Evolutionary conservation across 1,140 invertebrate genomes (phyloP).

Genomic region (Saccostrea glomerata): DNA sequence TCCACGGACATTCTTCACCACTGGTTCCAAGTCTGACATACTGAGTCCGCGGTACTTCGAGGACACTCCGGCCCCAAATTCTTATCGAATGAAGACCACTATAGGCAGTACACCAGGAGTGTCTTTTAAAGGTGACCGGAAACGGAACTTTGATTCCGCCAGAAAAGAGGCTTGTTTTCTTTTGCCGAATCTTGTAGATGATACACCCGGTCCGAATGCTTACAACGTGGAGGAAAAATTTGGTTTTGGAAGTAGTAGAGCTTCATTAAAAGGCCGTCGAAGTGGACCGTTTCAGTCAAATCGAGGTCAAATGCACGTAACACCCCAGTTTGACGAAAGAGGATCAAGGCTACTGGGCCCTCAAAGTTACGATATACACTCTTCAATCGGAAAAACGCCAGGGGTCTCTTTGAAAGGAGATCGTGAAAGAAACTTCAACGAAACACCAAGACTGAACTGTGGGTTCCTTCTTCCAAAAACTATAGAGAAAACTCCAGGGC

Average conservation of each 20-base stretch:
- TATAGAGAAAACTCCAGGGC: slow-evolving; percentile 57
- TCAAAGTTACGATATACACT: not conserved
- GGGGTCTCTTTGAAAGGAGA: slow-evolving; percentile 51
- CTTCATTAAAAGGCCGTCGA: slow-evolving; percentile 39
- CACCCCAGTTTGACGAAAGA: not conserved
- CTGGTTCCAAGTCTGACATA: slow-evolving; percentile 38
- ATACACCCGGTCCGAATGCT: slow-evolving; percentile 45
- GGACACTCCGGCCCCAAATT: slow-evolving; percentile 59
- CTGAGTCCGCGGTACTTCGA: slow-evolving; percentile 49
- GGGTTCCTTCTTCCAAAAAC: slow-evolving; percentile 60
- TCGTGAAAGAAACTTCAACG: slow-evolving; percentile 37
- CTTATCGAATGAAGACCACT: slow-evolving; percentile 58
- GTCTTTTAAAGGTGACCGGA: slow-evolving; percentile 58
- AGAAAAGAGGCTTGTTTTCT: slow-evolving; percentile 53
- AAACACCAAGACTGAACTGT: slow-evolving; percentile 54
- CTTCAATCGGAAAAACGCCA: not conserved
- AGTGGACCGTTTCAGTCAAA: slow-evolving; percentile 42
- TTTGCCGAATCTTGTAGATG: slow-evolving; percentile 48
- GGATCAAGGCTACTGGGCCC: not conserved
- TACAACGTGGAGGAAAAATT: slow-evolving; percentile 42
- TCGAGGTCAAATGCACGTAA: not conserved
- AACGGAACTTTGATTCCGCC: slow-evolving; percentile 56
- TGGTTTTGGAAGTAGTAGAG: not conserved
- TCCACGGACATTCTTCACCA: slow-evolving; percentile 2
- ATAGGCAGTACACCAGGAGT: slow-evolving; percentile 54